phyloP scores from a whole-genome alignment of 2,797 vertebrate genomes.

The Furcifer pardalis region DNA sequence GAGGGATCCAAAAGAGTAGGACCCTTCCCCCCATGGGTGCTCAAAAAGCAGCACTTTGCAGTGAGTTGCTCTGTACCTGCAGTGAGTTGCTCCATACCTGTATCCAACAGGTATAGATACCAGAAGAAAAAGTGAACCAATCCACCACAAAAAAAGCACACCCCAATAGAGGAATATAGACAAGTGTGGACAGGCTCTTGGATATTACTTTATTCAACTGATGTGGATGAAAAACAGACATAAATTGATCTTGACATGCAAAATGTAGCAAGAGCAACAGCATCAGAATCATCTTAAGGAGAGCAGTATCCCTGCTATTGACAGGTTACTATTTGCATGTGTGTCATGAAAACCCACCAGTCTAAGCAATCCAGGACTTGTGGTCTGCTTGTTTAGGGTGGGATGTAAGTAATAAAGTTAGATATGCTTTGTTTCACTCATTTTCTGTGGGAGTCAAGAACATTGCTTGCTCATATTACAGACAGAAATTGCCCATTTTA shows the following conservation, averaged over 20 bases:
- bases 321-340: background rate
- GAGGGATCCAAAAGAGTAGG: no score
- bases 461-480: background rate
- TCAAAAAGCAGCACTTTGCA: no score
- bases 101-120: no score
- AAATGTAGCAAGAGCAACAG: conserved; percentile 1
- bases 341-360: background rate
- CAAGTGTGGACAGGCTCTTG: no score
- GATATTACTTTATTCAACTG: background rate
- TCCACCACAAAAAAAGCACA: no score
- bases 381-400: background rate
- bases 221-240: background rate
- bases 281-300: background rate
- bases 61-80: no score
- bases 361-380: background rate
- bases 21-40: no score
- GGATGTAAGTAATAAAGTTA: background rate
- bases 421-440: background rate
- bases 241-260: conserved; percentile 28
- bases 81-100: no score
- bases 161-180: no score
- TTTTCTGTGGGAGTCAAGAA: background rate
- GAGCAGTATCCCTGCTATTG: background rate
- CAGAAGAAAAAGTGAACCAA: no score
- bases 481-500: background rate